Evolutionary conservation across 2,888 invertebrate species (phyloP), one percentile per base, ranked within the genome.

Genomic region (Spisula solida): DNA sequence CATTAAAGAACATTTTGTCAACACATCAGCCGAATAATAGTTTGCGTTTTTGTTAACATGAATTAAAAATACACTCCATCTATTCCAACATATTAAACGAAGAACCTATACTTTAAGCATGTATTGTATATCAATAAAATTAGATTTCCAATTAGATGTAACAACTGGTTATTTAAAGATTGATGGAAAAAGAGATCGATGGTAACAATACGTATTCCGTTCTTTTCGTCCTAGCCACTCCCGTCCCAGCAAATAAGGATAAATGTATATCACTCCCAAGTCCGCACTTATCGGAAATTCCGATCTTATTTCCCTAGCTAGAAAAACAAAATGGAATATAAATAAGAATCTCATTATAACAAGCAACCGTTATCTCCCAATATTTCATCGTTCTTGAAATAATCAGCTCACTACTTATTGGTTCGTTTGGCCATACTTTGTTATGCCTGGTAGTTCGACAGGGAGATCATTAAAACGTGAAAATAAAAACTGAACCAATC

Each of bases 311-410:
- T 66, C n/a, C 0, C 12, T 12, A 10, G 60, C 25, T 10, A 25
- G 25, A 66, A 66, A 66, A 25, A 25, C n/a, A 2, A n/a, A 10
- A 25, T 25, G 8, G 0, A 25, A 5, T 66, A 66, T 66, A 12
- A 25, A 66, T 66, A 66, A 66, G 25, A 66, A 66, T 10, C 60
- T 66, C 60, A 66, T 66, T 66, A 25, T 66, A 25, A 66, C 60
- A 10, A 66, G 25, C 25, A 66, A 25, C n/a, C 60, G 8, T 25
- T 25, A 66, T 66, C 60, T 66, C 25, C 25, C 25, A 25, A 66
- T 6, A 12, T 25, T 25, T 25, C 5, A 25, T 25, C 14, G 6
- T 51, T 41, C 51, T 25, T 66, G 25, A 66, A 25, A 1, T 66
- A 66, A 66, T 66, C 60, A 25, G 60, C 60, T 66, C n/a, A 25